Conservation (phyloP, 2,113 vertebrate species). For the Rhodinocichla rosea region DNA sequence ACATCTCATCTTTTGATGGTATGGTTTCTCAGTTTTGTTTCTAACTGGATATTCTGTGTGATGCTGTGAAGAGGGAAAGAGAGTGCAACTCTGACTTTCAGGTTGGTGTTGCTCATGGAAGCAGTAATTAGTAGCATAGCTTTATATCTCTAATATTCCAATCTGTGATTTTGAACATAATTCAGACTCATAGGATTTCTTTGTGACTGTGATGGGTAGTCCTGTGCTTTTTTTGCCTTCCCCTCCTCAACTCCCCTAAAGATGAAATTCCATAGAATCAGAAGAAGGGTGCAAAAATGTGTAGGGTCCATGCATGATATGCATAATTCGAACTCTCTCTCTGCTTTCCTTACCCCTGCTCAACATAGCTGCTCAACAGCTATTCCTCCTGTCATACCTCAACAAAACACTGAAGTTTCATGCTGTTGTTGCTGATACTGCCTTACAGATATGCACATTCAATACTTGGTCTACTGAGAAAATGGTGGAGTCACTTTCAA, state of each 20-base stretch:
- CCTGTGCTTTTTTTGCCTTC: neutral
- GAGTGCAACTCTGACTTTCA: neutral
- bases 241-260: fast-evolving
- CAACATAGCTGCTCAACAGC: neutral
- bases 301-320: neutral
- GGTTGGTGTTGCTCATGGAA: neutral
- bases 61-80: neutral
- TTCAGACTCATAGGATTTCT: neutral
- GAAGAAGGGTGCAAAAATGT: neutral
- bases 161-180: neutral
- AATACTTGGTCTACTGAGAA: neutral
- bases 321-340: neutral
- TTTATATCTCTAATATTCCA: neutral
- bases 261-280: neutral
- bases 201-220: neutral
- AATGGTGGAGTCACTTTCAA: neutral
- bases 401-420: neutral
- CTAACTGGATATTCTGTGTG: neutral
- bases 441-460: neutral
- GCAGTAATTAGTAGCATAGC: neutral
- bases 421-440: neutral
- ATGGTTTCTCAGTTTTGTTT: neutral
- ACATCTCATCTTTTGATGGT: neutral
- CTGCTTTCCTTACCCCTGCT: neutral
- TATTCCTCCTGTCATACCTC: neutral